Percentiles rank a stretch among this genome's conserved stretches.
These are phyloP conservation scores for Trichogramma dendrolimi DNA, from an alignment of 2,888 invertebrate genomes.

Conservation along the genomic window DNA sequence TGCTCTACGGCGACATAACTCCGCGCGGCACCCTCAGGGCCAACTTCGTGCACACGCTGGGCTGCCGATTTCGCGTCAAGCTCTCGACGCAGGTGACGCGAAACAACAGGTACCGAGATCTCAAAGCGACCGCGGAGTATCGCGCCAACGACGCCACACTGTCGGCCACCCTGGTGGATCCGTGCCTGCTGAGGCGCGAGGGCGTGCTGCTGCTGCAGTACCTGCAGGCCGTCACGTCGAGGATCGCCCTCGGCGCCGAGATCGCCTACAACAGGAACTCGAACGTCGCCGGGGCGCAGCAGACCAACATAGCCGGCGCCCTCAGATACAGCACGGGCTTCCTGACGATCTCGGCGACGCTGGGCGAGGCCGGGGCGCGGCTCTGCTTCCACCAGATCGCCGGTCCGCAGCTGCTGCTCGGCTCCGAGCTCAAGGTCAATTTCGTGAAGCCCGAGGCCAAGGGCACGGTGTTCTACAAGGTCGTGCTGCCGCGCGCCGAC, in stretches of 20 bases:
- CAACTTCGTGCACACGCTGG: slow-evolving; percentile 43
- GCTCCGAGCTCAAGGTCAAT: slow-evolving; percentile 65
- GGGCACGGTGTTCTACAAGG: slow-evolving; percentile 62
- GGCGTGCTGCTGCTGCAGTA: slow-evolving; percentile 45
- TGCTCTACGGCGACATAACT: slow-evolving; percentile 40
- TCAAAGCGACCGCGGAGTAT: slow-evolving; percentile 41
- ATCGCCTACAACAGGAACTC: slow-evolving; percentile 40
- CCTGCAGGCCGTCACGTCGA: slow-evolving; percentile 47
- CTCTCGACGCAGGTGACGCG: slow-evolving; percentile 39
- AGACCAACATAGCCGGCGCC: slow-evolving; percentile 41
- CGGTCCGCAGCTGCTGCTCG: slow-evolving; percentile 61
- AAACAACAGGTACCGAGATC: slow-evolving; percentile 36
- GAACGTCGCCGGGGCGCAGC: slow-evolving; percentile 35
- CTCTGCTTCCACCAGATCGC: slow-evolving; percentile 63
- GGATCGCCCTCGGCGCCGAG: slow-evolving; percentile 45
- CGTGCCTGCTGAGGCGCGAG: slow-evolving; percentile 35
- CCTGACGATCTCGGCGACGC: slow-evolving; percentile 67
- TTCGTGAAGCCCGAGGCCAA: slow-evolving; percentile 58
- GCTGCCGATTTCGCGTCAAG: slow-evolving; percentile 43
- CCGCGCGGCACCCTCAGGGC: slow-evolving; percentile 44
- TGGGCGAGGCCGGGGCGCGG: slow-evolving; percentile 55
- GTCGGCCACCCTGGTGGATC: slow-evolving; percentile 40
- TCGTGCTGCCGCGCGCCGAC: slow-evolving; percentile 62
- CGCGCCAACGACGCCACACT: slow-evolving; percentile 46
- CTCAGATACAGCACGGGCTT: slow-evolving; percentile 56